Conservation (phyloP, 2,113 vertebrate species). For the Phoenicopterus ruber region DNA sequence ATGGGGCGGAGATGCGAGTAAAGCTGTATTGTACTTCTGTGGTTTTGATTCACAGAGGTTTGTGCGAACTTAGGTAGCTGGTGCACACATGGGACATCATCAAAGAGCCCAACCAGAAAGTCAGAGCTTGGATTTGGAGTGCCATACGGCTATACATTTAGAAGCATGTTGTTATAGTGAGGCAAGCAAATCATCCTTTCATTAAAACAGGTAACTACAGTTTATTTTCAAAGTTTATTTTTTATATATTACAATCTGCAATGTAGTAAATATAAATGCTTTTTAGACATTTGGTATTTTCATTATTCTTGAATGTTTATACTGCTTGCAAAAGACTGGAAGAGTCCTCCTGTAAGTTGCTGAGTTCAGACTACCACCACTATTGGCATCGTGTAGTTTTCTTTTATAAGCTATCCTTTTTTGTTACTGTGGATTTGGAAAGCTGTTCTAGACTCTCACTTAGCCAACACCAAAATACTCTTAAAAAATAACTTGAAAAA, state of each 20-base stretch:
- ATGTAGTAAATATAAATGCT: not conserved
- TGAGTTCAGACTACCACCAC: not conserved
- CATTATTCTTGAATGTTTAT: not conserved
- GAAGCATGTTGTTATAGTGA: conserved; percentile 9
- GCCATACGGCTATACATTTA: not conserved
- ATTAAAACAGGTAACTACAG: not conserved
- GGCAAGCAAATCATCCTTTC: not conserved
- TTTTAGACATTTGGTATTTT: not conserved
- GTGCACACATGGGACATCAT: conserved; percentile 9
- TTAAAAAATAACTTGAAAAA: not conserved
- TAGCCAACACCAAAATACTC: not conserved
- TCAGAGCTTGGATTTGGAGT: not conserved
- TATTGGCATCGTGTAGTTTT: not conserved
- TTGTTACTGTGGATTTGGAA: not conserved
- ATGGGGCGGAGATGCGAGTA: not conserved
- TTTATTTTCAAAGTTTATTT: not conserved
- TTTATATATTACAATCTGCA: not conserved
- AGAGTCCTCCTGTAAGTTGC: not conserved
- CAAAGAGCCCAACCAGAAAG: conserved; percentile 10
- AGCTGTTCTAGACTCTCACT: not conserved
- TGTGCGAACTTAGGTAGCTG: conserved; percentile 15
- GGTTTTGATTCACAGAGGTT: conserved; percentile 11
- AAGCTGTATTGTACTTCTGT: conserved; percentile 23
- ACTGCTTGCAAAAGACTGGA: not conserved
- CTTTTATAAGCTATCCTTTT: not conserved